phyloP scores from a whole-genome alignment of 2,113 vertebrate species.

The Pedetes capensis region DNA sequence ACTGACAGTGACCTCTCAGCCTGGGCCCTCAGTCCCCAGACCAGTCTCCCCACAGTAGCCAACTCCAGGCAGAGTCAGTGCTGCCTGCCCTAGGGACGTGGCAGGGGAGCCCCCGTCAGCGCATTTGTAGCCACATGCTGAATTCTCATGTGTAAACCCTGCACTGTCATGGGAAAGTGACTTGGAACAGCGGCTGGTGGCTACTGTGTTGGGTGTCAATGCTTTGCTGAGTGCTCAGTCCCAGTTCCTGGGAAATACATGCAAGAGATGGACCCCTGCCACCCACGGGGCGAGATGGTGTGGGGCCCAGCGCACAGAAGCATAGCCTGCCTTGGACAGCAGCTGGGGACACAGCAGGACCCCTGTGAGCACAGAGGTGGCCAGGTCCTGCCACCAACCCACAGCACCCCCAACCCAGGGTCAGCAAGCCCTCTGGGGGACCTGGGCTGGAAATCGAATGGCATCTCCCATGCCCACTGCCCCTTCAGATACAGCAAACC shows the following conservation, averaged over 20 bases:
- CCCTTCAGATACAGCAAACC: no score
- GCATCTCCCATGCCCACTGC: no score
- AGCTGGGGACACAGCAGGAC: neutral
- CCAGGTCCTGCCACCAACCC: fast-evolving
- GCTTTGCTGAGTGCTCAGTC: neutral
- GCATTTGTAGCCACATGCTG: neutral
- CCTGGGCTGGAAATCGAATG: no score
- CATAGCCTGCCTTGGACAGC: neutral
- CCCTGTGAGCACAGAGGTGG: neutral
- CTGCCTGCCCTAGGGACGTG: neutral
- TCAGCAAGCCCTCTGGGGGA: neutral
- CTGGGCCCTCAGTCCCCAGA: neutral
- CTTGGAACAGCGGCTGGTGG: neutral
- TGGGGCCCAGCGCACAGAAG: fast-evolving
- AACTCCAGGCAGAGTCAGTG: fast-evolving
- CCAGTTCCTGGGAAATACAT: fast-evolving
- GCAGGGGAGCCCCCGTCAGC: neutral
- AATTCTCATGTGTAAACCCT: neutral
- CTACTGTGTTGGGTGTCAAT: fast-evolving
- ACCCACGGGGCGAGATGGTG: fast-evolving
- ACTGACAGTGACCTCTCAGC: neutral
- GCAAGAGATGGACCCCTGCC: no score
- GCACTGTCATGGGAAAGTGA: neutral
- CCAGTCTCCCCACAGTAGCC: neutral
- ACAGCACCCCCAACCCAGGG: fast-evolving